Percentiles rank a stretch among this genome's conserved stretches.
Conservation (phyloP, 2,113 vertebrate species). For the Datnioides undecimradiatus region DNA sequence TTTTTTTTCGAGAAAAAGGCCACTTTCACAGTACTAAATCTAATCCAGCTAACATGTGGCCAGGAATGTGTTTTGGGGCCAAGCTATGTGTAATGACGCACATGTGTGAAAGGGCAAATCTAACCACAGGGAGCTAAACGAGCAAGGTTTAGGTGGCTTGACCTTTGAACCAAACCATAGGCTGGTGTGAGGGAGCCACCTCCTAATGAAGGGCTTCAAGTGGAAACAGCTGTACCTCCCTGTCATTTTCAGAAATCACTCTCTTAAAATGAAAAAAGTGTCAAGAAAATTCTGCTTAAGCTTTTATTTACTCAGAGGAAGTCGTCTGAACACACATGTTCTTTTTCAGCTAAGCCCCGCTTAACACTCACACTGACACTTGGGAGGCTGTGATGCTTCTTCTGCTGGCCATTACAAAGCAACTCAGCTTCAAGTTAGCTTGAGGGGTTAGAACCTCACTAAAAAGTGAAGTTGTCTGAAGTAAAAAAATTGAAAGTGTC, state of each 20-base stretch:
- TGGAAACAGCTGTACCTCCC: constrained; percentile 47
- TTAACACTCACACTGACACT: constrained; percentile 48
- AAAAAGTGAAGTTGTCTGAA: background rate
- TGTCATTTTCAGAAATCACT: constrained; percentile 69
- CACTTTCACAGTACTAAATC: constrained; percentile 70
- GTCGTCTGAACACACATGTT: constrained; percentile 38
- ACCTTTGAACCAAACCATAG: constrained; percentile 75
- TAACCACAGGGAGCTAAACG: constrained; percentile 65
- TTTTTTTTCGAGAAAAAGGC: constrained; percentile 42
- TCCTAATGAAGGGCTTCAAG: constrained; percentile 74
- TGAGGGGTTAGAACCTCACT: background rate
- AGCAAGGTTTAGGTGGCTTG: constrained; percentile 71
- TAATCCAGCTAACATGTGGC: constrained; percentile 73
- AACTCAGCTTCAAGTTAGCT: constrained; percentile 2
- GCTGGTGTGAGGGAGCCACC: constrained; percentile 60
- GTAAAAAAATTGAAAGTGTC: too few relatives aligned
- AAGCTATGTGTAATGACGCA: constrained; percentile 74
- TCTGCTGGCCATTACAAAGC: constrained; percentile 24
- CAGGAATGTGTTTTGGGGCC: constrained; percentile 67
- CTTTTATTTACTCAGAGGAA: constrained; percentile 50
- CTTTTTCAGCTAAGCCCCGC: constrained; percentile 25
- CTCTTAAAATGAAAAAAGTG: constrained; percentile 65
- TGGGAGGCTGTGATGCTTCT: constrained; percentile 12
- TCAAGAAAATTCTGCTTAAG: constrained; percentile 27
- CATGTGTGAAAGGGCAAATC: constrained; percentile 73